phyloP scores from a whole-genome alignment of 2,113 vertebrate genomes.

The Antigone vipio region DNA sequence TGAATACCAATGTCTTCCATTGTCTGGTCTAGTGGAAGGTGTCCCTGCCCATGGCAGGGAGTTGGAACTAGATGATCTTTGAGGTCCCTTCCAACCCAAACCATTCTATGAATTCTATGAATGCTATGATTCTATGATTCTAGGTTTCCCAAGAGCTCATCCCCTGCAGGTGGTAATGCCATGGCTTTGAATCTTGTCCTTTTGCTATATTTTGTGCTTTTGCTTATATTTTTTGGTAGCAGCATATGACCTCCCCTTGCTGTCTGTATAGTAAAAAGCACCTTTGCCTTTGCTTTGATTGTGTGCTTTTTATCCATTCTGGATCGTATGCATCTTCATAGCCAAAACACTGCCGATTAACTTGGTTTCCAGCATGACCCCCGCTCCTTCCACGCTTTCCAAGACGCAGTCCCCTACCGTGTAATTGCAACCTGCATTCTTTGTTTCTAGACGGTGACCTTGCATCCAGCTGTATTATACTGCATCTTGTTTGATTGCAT shows the following conservation, averaged over 20 bases:
- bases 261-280: background rate
- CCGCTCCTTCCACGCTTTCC: background rate
- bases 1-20: background rate
- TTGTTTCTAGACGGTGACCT: conserved; percentile 6
- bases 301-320: background rate
- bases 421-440: background rate
- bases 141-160: background rate
- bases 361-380: background rate
- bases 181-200: background rate
- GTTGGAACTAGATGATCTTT: too few species aligned
- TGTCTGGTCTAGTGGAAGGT: background rate
- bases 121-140: too few species aligned
- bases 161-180: background rate
- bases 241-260: background rate
- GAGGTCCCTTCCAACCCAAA: too few species aligned
- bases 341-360: rapidly evolving
- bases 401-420: rapidly evolving
- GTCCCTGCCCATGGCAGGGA: too few species aligned
- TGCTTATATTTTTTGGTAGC: background rate
- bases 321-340: background rate
- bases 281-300: background rate
- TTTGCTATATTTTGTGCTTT: background rate
- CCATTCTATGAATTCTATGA: too few species aligned
- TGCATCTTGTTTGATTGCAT: background rate
- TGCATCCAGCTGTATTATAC: background rate